These are phyloP conservation scores for Kryptolebias ocellatus DNA, from an alignment of 2,797 vertebrate genomes.

Conservation along the genomic window DNA sequence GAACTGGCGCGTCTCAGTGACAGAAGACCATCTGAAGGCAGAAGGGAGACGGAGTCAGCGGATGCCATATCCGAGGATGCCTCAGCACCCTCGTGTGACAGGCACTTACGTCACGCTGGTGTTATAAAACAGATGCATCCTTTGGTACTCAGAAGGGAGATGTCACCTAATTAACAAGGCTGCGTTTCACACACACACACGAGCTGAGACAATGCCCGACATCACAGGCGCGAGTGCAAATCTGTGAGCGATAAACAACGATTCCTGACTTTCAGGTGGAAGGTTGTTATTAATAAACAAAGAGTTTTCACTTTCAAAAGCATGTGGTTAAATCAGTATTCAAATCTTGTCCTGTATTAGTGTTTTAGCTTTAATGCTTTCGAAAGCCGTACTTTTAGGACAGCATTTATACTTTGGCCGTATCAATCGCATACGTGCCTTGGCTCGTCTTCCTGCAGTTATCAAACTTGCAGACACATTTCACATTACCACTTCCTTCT, in stretches of 20 bases:
- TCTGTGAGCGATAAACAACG: slow-evolving; percentile 4
- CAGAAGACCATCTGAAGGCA: slow-evolving; percentile 14
- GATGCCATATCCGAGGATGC: slow-evolving; percentile 42
- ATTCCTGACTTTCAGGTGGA: not conserved
- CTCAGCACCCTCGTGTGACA: slow-evolving; percentile 62
- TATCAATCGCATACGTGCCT: slow-evolving; percentile 36
- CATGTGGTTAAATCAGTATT: too few species aligned
- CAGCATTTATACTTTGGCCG: slow-evolving; percentile 19
- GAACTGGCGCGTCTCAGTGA: slow-evolving; percentile 5
- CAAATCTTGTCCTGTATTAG: too few species aligned
- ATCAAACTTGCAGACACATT: slow-evolving; percentile 71
- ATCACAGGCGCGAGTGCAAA: slow-evolving; percentile 13
- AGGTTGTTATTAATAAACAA: not conserved
- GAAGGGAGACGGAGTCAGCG: slow-evolving; percentile 32
- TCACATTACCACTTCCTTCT: slow-evolving; percentile 83
- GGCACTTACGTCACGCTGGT: slow-evolving; percentile 64
- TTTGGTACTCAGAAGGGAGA: slow-evolving; percentile 68
- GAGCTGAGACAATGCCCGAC: slow-evolving; percentile 49
- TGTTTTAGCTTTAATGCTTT: slow-evolving; percentile 1
- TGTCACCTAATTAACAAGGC: slow-evolving; percentile 73
- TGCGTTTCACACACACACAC: slow-evolving; percentile 54
- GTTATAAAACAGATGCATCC: slow-evolving; percentile 64
- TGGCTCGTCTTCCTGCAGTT: slow-evolving; percentile 59
- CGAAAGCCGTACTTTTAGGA: slow-evolving; percentile 7
- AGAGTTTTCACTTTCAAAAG: too few species aligned